Evolutionary conservation across 1,140 invertebrate species (phyloP).

Genomic region (Ips typographus): DNA sequence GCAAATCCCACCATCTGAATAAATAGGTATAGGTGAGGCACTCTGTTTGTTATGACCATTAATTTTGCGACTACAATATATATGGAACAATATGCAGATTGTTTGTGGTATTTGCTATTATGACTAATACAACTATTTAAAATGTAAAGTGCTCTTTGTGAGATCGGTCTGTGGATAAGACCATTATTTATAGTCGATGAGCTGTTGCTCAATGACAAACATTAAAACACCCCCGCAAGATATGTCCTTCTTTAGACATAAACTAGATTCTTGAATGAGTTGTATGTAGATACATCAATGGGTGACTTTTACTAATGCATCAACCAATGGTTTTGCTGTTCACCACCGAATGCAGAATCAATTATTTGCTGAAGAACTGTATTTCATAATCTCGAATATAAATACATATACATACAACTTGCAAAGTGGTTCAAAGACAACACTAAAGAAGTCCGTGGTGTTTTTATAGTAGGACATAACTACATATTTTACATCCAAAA

Average conservation of each 20-base stretch:
- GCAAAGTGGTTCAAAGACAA: too few relatives aligned
- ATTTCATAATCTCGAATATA: too few relatives aligned
- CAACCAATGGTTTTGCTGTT: too few relatives aligned
- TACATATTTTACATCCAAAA: too few relatives aligned
- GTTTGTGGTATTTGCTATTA: not conserved
- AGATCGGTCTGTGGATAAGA: not conserved
- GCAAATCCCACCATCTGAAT: too few relatives aligned
- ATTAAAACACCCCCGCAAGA: constrained; percentile 2
- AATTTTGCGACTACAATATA: constrained; percentile 6
- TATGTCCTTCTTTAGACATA: constrained; percentile 20
- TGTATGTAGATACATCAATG: too few relatives aligned
- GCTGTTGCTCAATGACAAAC: constrained; percentile 3
- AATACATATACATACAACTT: too few relatives aligned
- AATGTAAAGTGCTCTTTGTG: constrained; percentile 6
- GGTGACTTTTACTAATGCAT: too few relatives aligned
- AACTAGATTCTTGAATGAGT: constrained; percentile 1
- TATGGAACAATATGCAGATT: constrained; percentile 1
- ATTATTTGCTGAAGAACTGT: too few relatives aligned
- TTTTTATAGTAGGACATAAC: too few relatives aligned
- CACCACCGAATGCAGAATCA: too few relatives aligned
- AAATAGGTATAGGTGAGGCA: not conserved
- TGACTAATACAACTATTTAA: constrained; percentile 1
- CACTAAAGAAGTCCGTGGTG: too few relatives aligned
- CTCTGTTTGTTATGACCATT: not conserved
- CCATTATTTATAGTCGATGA: constrained; percentile 18